phyloP scores from a whole-genome alignment of 2,113 vertebrate genomes.

The Xenopus borealis region DNA sequence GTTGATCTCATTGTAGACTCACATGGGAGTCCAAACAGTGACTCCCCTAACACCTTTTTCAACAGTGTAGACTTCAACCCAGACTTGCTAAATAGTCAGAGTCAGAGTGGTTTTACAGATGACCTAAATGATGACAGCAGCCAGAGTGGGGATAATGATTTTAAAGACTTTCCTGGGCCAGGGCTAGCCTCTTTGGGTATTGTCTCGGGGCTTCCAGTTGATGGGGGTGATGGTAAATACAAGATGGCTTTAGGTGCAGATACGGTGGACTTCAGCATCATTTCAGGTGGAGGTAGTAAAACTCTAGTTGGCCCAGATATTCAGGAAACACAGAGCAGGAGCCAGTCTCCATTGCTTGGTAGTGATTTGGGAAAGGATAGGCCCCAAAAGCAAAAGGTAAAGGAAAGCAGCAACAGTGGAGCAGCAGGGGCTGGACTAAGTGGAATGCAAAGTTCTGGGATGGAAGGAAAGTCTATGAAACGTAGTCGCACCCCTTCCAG shows the following conservation, averaged over 20 bases:
- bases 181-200: conserved; percentile 67
- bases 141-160: conserved; percentile 88
- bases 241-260: conserved; percentile 66
- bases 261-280: conserved; percentile 75
- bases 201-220: conserved; percentile 64
- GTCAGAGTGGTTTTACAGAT: conserved; percentile 80
- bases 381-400: conserved; percentile 72
- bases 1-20: conserved; percentile 93
- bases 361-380: conserved; percentile 77
- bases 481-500: conserved; percentile 93
- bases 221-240: conserved; percentile 68
- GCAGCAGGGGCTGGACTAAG: conserved; percentile 70
- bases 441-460: conserved; percentile 64
- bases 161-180: conserved; percentile 84
- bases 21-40: conserved; percentile 86
- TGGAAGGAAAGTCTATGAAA: conserved; percentile 86
- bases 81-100: conserved; percentile 84
- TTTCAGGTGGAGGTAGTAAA: conserved; percentile 64
- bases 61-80: conserved; percentile 93
- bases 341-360: conserved; percentile 85
- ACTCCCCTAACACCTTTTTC: conserved; percentile 91
- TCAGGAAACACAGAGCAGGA: conserved; percentile 80
- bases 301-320: conserved; percentile 79
- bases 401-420: conserved; percentile 53
- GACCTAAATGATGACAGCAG: conserved; percentile 93